Evolutionary conservation across 2,113 vertebrate genomes (phyloP).

Genomic region (Gadus macrocephalus): DNA sequence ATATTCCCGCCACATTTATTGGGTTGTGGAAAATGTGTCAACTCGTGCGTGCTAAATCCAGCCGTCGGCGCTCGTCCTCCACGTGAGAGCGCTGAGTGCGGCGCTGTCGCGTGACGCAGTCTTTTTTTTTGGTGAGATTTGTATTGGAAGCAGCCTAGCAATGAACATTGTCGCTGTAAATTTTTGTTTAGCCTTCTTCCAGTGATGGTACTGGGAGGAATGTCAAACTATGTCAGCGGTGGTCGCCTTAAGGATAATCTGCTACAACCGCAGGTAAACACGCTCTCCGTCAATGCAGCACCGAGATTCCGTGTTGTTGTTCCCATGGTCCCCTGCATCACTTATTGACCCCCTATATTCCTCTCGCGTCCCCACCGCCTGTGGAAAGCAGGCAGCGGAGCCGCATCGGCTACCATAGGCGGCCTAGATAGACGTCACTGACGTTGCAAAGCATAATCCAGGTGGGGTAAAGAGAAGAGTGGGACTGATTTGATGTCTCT

Average conservation of each 20-base stretch:
- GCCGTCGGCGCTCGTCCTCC: constrained; percentile 45
- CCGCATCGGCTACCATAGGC: too few species aligned
- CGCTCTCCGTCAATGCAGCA: constrained; percentile 15
- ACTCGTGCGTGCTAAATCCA: constrained; percentile 56
- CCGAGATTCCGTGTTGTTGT: background rate
- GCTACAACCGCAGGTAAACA: constrained; percentile 8
- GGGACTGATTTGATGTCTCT: constrained; percentile 60
- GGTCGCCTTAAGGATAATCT: too few species aligned
- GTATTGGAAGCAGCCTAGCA: background rate
- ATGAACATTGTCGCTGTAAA: too few species aligned
- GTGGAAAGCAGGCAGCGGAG: too few species aligned
- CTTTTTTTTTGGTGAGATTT: background rate
- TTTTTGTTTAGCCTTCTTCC: too few species aligned
- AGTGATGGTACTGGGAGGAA: background rate
- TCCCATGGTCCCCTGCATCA: constrained; percentile 29
- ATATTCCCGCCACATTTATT: constrained; percentile 32
- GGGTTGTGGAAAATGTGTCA: constrained; percentile 60
- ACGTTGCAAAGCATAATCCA: constrained; percentile 52
- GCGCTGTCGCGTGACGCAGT: constrained; percentile 53
- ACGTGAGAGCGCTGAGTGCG: constrained; percentile 41
- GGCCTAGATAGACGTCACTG: constrained; percentile 27
- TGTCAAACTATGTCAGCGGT: background rate
- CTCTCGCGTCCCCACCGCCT: constrained; percentile 21
- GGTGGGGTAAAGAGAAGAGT: constrained; percentile 20
- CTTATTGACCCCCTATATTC: constrained; percentile 37